A percentile compares a stretch with the other conserved stretches of the same genome.
These are phyloP conservation scores for Micromys minutus DNA, from an alignment of 2,113 vertebrate species.

Conservation along the genomic window DNA sequence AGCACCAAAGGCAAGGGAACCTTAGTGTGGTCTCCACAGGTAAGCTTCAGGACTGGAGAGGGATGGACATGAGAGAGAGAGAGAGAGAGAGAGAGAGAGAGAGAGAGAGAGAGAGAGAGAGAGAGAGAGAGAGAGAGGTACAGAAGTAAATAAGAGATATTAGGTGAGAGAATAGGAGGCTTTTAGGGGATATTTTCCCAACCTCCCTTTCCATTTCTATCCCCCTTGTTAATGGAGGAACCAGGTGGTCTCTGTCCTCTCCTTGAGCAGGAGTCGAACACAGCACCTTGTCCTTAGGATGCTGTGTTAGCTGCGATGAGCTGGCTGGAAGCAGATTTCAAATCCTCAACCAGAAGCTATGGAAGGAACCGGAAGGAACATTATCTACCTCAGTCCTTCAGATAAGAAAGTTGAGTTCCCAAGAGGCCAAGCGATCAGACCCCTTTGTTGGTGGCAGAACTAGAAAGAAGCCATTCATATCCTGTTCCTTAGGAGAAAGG, in stretches of 20 bases:
- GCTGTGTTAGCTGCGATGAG: neutral
- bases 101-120: neutral
- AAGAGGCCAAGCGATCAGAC: neutral
- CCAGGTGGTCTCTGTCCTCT: neutral
- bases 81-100: neutral
- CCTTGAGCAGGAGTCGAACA: neutral
- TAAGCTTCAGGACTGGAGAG: neutral
- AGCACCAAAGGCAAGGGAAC: neutral
- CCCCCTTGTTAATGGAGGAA: neutral
- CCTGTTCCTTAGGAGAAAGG: neutral
- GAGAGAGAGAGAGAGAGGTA: neutral
- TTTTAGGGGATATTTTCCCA: neutral
- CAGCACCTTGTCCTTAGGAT: slow-evolving; percentile 2
- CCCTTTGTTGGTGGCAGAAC: slow-evolving; percentile 21
- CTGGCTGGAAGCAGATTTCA: neutral
- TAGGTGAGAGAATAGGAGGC: neutral
- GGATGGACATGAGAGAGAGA: neutral
- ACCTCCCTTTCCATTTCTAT: neutral
- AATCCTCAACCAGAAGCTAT: neutral
- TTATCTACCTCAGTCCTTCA: slow-evolving; percentile 30
- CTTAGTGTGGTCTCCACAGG: neutral
- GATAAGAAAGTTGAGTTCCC: slow-evolving; percentile 32
- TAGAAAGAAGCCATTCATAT: slow-evolving; percentile 19
- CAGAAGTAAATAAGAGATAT: neutral
- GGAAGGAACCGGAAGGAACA: neutral